phyloP scores from a whole-genome alignment of 2,113 vertebrate species.

The Equus quagga region DNA sequence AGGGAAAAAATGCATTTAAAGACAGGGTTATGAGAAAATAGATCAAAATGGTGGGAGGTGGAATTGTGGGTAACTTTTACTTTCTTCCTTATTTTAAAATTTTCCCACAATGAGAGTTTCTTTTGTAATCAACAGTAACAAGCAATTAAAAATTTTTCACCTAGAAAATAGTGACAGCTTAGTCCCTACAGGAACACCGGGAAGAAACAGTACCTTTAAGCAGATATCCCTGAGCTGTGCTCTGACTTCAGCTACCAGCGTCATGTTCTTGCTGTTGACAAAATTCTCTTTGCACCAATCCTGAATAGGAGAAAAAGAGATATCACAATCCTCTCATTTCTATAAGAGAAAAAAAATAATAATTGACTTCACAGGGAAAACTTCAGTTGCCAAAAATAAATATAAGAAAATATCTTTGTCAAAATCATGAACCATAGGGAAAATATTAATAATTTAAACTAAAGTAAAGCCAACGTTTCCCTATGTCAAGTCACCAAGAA shows the following conservation, averaged over 20 bases:
- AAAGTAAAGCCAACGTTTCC: not conserved
- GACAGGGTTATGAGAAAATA: not conserved
- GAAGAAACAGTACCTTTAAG: constrained; percentile 91
- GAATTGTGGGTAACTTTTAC: not conserved
- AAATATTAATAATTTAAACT: not conserved
- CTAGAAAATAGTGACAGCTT: not conserved
- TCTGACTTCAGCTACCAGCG: constrained; percentile 93
- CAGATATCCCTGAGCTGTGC: constrained; percentile 96
- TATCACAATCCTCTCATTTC: not conserved
- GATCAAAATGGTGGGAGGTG: not conserved
- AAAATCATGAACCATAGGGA: not conserved
- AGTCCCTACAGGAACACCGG: not conserved
- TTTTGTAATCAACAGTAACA: not conserved
- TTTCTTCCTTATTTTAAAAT: not conserved
- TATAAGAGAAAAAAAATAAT: not conserved
- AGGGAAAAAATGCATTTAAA: not conserved
- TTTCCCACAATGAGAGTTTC: not conserved
- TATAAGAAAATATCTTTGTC: not conserved
- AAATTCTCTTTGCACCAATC: constrained; percentile 99
- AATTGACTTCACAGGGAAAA: not conserved
- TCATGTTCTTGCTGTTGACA: constrained; percentile 96
- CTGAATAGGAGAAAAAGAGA: constrained; percentile 81
- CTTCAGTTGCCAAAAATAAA: not conserved
- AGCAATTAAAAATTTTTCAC: not conserved
- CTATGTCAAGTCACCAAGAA: not conserved